Evolutionary conservation across 2,113 vertebrate genomes (phyloP), one percentile per base, ranked within the genome.

Genomic region (Jacana jacana): DNA sequence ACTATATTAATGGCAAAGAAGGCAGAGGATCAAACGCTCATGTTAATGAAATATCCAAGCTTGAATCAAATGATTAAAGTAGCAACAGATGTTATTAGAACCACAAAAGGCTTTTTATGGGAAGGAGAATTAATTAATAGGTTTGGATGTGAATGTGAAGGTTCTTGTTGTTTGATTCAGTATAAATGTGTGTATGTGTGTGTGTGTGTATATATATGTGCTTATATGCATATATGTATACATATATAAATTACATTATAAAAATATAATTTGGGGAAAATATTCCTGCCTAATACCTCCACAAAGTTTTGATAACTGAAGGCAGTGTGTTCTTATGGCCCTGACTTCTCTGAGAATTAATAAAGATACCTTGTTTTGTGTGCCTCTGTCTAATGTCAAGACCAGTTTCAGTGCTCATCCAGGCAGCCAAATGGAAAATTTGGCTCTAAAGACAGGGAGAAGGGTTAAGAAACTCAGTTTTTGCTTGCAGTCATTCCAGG

Each of bases 11-110:
- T 71, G 81, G 72, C 70, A 90, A 78, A 91, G 70, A 35, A 18
- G 48, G 37, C 90, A 92, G 84, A 81, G 90, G 93, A 88, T 97
- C 84, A 97, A 94, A 94, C 24, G 18, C 64, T 81, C 7, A 2
- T 6, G 60, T 88, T 95, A 93, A 97, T 96, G 95, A 96, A 96
- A 93, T 81, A 89, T 71, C 80, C 76, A 88, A 52, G 68, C 89
- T 91, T 88, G 72, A 93, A 86, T 81, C 52, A 92, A 91, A 81
- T 96, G 8, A 93, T 76, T 88, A 57, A 91, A 69, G 31, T 75
- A 84, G 72, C 44, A 89, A 79, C 48, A 86, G 77, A 68, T 20
- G 17, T 91, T 93, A 88, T 88, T 95, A 79, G 88, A 94, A 79
- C 9, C 35, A 92, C 71, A 42, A 91, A 75, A 75, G 33, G 3